phyloP scores from a whole-genome alignment of 2,113 vertebrate species.

The Nothobranchius furzeri region DNA sequence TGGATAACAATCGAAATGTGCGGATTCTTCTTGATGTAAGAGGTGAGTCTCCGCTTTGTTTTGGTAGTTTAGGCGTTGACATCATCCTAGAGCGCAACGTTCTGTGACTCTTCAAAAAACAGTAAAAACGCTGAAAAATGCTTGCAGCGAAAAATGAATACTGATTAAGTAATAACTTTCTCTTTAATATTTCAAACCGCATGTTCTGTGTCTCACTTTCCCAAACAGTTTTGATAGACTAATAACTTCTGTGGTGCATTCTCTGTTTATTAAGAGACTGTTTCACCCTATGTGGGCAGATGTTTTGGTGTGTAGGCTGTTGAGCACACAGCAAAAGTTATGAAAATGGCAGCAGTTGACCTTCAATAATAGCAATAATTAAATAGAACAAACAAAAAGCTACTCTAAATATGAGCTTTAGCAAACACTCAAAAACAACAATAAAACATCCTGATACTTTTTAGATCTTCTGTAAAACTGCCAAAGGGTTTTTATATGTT shows the following conservation, averaged over 20 bases:
- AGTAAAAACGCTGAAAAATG: too few species aligned
- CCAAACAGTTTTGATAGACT: conserved; percentile 10
- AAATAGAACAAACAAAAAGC: conserved; percentile 10
- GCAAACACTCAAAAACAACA: background rate
- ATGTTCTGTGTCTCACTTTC: conserved; percentile 3
- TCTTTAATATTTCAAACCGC: background rate
- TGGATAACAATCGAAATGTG: too few species aligned
- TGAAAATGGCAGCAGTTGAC: conserved; percentile 17
- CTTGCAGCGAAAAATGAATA: too few species aligned
- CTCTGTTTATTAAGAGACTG: conserved; percentile 15
- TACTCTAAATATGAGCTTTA: background rate
- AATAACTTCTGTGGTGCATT: conserved; percentile 13
- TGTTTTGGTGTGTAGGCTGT: conserved; percentile 40
- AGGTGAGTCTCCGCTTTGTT: too few species aligned
- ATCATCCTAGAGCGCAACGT: too few species aligned
- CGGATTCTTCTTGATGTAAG: too few species aligned
- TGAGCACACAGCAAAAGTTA: conserved; percentile 2
- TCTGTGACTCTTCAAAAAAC: too few species aligned
- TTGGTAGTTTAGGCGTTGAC: too few species aligned
- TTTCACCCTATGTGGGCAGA: conserved; percentile 12
- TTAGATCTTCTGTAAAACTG: too few species aligned
- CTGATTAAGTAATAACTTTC: background rate
- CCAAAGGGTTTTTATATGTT: too few species aligned
- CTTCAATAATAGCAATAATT: conserved; percentile 10
- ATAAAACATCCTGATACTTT: background rate